A percentile compares a stretch with the other conserved stretches of the same genome.
Conservation (phyloP, 2,113 vertebrate species). For the Varanus komodoensis region DNA sequence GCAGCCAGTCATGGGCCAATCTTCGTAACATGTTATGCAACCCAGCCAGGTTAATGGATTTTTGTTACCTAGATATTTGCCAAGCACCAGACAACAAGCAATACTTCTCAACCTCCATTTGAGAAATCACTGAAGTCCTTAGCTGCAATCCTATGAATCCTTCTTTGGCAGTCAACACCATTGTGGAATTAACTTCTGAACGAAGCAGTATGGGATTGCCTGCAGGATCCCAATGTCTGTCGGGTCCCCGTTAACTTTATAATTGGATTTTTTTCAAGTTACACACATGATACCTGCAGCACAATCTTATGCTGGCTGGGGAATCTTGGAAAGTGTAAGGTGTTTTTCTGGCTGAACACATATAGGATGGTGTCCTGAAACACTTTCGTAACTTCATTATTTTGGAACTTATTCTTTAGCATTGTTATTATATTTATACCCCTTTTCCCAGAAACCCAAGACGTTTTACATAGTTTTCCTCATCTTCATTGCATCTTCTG, state of each 20-base stretch:
- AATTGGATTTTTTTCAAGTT: neutral
- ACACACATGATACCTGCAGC: neutral
- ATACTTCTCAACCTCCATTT: neutral
- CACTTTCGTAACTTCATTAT: neutral
- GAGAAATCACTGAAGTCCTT: neutral
- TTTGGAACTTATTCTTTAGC: neutral
- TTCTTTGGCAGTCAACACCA: no score
- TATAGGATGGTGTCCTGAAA: neutral
- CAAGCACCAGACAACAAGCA: neutral
- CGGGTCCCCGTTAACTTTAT: neutral
- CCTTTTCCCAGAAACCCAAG: no score
- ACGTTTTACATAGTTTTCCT: no score
- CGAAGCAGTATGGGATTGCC: neutral
- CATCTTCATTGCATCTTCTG: no score
- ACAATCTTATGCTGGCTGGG: neutral
- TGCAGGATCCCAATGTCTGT: neutral
- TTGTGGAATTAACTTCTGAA: neutral
- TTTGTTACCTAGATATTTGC: neutral
- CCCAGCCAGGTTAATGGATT: neutral
- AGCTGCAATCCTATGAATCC: neutral
- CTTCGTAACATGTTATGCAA: neutral
- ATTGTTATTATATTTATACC: no score
- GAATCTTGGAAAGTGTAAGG: no score
- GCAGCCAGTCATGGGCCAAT: neutral
- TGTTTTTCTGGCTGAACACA: no score